Percentiles rank a stretch among this genome's conserved stretches.
phyloP scores from a whole-genome alignment of 1,140 invertebrate species.

The Drosophila rhopaloa region DNA sequence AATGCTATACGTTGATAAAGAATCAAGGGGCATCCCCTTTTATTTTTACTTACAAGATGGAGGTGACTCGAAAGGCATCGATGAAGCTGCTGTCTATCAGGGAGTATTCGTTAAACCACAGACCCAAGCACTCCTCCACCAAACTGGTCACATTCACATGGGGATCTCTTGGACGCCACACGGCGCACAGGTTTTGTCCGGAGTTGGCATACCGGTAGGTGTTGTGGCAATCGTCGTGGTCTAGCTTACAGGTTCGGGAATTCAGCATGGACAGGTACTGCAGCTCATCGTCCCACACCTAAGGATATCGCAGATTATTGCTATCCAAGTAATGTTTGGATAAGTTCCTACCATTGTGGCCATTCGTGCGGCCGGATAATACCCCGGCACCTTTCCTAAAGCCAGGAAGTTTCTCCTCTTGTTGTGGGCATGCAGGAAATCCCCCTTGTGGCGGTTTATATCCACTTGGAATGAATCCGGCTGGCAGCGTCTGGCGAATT shows the following conservation, averaged over 20 bases:
- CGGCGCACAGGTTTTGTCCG: conserved; percentile 75
- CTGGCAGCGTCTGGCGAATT: conserved; percentile 65
- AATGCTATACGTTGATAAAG: neutral
- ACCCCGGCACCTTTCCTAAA: conserved; percentile 71
- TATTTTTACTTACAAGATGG: conserved; percentile 71
- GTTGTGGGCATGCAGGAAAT: conserved; percentile 78
- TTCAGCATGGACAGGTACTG: conserved; percentile 78
- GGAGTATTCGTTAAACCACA: conserved; percentile 77
- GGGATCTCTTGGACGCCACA: conserved; percentile 62
- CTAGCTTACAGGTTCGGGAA: conserved; percentile 73
- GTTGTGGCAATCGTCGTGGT: conserved; percentile 81
- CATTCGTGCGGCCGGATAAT: conserved; percentile 78
- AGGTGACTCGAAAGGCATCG: conserved; percentile 63
- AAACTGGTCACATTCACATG: conserved; percentile 74
- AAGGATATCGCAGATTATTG: neutral
- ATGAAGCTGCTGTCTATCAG: conserved; percentile 78
- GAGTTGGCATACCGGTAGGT: conserved; percentile 77
- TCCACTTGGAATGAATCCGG: conserved; percentile 76
- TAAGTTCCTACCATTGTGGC: conserved; percentile 73
- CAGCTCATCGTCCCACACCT: conserved; percentile 83
- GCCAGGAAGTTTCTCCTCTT: conserved; percentile 76
- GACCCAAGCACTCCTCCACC: conserved; percentile 65
- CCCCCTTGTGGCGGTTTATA: conserved; percentile 54
- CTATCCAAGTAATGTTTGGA: neutral
- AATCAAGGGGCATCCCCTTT: too few relatives aligned